Base-by-base conservation (phyloP, 2,797 vertebrate genomes). In the Tragelaphus eurycerus region DNA sequence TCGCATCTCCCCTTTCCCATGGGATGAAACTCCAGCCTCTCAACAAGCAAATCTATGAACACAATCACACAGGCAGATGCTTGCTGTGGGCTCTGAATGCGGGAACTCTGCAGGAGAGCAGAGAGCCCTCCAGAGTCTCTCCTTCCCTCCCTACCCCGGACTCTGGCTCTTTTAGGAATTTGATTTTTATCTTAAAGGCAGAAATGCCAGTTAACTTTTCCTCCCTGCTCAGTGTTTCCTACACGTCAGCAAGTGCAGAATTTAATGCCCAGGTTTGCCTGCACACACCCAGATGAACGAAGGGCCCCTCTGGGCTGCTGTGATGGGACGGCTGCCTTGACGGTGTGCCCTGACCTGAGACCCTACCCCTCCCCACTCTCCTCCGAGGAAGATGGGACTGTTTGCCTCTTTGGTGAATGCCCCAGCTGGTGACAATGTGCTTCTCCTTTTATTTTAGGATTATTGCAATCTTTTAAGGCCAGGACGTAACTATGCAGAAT, bases 221-320 rank as follows among this genome's bases (percentile, higher is more conserved):
- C 7, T 52, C 14, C 74, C 7, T n/a, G 54, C 79, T 43, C 62
- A 1, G 13, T 31, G 34, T 31, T 50, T 89, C 55, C 43, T 16
- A 19, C 3, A 4, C 29, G 2, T 17, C 7, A 0, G 17, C 13
- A 25, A n/a, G n/a, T 0, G 1, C 6, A 1, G 38, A 12, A 48
- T 14, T 21, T 54, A 1, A 67, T 0, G 27, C 21, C 3, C 21
- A 64, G 48, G 29, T 34, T 2, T 13, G 46, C 62, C n/a, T 34
- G 46, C 10, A 23, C 4, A 12, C 6, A 19, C 23, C 13, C 15
- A 11, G 57, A 34, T 1, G 1, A 4, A 5, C 0, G 10, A 19
- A 31, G 86, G 23, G 16, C 1, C 4, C 4, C 38, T 29, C 14
- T 7, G 0, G 38, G 15, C 31, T 4, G 2, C 15, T 23, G 15